phyloP scores from a whole-genome alignment of 2,888 invertebrate genomes.

The Dexiosoma caninum region DNA sequence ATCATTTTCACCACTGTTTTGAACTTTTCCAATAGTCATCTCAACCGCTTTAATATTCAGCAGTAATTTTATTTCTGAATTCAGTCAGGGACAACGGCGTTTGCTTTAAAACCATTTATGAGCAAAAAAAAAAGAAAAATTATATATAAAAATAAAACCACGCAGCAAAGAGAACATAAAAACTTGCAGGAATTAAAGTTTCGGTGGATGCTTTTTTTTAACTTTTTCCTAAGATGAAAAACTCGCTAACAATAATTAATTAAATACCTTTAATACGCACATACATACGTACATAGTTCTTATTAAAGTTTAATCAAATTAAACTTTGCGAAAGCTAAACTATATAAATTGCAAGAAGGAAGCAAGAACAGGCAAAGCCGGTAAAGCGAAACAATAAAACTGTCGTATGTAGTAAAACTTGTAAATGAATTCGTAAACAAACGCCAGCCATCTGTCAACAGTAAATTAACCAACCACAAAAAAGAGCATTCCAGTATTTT shows the following conservation, averaged over 20 bases:
- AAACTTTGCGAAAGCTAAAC: constrained; percentile 45
- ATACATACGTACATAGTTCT: too few relatives aligned
- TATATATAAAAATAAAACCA: background rate
- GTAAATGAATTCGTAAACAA: constrained; percentile 39
- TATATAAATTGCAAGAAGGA: constrained; percentile 7
- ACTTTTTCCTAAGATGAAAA: background rate
- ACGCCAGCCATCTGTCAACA: background rate
- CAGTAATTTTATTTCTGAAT: background rate
- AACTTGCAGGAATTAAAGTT: background rate
- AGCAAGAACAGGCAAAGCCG: background rate
- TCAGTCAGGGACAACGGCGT: too few relatives aligned
- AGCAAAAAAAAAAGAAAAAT: background rate
- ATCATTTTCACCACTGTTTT: background rate
- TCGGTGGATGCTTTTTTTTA: background rate
- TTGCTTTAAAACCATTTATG: too few relatives aligned
- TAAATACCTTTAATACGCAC: constrained; percentile 53
- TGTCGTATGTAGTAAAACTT: background rate
- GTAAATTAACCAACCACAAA: constrained; percentile 8
- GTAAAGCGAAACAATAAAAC: background rate
- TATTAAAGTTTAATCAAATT: constrained; percentile 50
- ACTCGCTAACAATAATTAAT: constrained; percentile 36
- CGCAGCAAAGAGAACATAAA: background rate
- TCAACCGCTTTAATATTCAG: background rate
- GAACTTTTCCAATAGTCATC: background rate
- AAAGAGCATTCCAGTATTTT: background rate